Evolutionary conservation across 2,113 vertebrate genomes (phyloP).

Genomic region (Oxyruncus cristatus): DNA sequence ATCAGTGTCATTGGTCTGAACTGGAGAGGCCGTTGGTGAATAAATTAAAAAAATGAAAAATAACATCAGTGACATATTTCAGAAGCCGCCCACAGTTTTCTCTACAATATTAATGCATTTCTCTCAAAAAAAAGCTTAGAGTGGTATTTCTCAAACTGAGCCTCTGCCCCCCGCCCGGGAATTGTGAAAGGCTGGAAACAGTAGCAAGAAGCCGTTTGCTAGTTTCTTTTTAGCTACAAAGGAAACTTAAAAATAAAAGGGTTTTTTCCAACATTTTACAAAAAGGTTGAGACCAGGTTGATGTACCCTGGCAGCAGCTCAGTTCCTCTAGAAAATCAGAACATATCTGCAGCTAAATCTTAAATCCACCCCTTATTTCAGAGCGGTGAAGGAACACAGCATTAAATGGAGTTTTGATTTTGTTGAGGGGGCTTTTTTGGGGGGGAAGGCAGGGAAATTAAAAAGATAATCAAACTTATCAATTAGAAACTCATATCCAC

Average conservation of each 20-base stretch:
- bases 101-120: conserved; percentile 9
- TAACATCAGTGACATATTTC: not conserved
- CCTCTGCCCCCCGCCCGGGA: not conserved
- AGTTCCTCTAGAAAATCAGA: not conserved
- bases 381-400: not conserved
- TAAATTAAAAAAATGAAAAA: not conserved
- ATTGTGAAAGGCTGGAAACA: conserved; percentile 20
- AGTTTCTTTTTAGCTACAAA: conserved; percentile 25
- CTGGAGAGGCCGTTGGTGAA: not conserved
- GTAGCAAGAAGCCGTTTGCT: not conserved
- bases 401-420: not conserved
- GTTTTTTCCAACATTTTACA: not conserved
- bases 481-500: not conserved
- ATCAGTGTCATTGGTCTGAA: not conserved
- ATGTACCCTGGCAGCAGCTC: not conserved
- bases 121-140: not conserved
- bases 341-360: not conserved
- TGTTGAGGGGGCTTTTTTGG: not conserved
- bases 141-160: conserved; percentile 1
- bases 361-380: not conserved
- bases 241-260: not conserved
- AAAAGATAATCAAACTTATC: not conserved
- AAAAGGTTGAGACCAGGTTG: not conserved
- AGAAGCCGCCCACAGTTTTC: not conserved
- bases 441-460: accelerated